These are phyloP conservation scores for Podarcis cretensis DNA, from an alignment of 2,113 vertebrate genomes.

Conservation along the genomic window DNA sequence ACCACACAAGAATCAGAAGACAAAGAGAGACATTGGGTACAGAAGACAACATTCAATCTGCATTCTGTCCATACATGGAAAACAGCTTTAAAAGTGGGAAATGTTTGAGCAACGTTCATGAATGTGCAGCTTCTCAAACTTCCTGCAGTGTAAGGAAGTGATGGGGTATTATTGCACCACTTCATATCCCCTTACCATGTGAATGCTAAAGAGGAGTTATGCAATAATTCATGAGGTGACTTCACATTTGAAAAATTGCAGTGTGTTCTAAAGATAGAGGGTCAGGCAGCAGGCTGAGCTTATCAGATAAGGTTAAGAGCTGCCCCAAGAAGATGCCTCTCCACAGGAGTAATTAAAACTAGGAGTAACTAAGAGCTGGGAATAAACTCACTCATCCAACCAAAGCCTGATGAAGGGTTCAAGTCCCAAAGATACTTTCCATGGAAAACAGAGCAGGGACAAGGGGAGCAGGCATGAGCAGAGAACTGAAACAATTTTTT, in stretches of 20 bases:
- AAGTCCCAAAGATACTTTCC: neutral
- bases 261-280: neutral
- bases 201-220: neutral
- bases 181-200: neutral
- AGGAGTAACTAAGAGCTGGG: neutral
- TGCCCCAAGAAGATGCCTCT: neutral
- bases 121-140: neutral
- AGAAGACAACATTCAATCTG: constrained; percentile 66
- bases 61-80: constrained; percentile 54
- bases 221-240: too few relatives aligned
- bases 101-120: neutral
- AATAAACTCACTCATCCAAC: neutral
- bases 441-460: neutral
- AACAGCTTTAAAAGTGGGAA: constrained; percentile 3
- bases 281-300: neutral
- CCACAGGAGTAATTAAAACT: neutral
- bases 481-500: neutral
- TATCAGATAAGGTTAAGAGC: neutral
- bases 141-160: too few relatives aligned
- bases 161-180: neutral
- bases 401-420: neutral
- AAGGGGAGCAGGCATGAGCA: neutral
- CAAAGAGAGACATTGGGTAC: constrained; percentile 85
- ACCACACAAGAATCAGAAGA: constrained; percentile 82
- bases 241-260: neutral